Base-by-base conservation (phyloP, 2,888 invertebrate species). In the Lasioglossum leucozonium region DNA sequence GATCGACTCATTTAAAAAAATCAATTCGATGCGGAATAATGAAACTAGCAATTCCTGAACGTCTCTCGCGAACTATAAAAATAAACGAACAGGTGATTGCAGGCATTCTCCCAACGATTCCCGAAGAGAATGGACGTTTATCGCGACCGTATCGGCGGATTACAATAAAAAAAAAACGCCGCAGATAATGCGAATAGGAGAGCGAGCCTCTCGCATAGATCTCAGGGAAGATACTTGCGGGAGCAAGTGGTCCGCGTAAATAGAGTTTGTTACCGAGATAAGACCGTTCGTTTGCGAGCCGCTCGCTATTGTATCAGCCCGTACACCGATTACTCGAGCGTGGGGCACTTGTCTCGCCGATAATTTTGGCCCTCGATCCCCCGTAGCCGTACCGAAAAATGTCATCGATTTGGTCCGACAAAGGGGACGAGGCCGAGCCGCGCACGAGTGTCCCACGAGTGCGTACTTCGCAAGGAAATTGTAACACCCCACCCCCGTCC, bases 311-410 rank as follows among this genome's bases (percentile, higher is more conserved):
- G 87, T 88, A 72, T 81, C 74, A 44, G 77, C 62, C 69, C 37
- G 42, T 79, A 69, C 83, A 74, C n/a, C 82, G 79, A 88, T 84
- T 79, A 79, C 16, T 84, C 85, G 82, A 44, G 58, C 78, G 72
- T 73, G 30, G 81, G 67, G 80, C 88, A 88, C 88, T 88, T 81
- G 86, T 88, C n/a, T n/a, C 81, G 77, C 4, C 73, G 82, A 88
- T 76, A 79, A 88, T 88, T 88, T 67, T 82, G 62, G 55, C 77
- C 81, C 88, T 82, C 88, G 85, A 82, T 80, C 82, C 77, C 40
- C 58, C 83, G 81, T 74, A 82, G 84, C 75, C 76, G 55, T 55
- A 51, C 79, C 81, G 81, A 83, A 84, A 84, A 91, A 87, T 90
- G 82, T 82, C 72, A 72, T 71, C 86, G 85, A 89, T 82, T 72